Evolutionary conservation across 2,797 vertebrate genomes (phyloP).

Genomic region (Microctenopoma lineatum): DNA sequence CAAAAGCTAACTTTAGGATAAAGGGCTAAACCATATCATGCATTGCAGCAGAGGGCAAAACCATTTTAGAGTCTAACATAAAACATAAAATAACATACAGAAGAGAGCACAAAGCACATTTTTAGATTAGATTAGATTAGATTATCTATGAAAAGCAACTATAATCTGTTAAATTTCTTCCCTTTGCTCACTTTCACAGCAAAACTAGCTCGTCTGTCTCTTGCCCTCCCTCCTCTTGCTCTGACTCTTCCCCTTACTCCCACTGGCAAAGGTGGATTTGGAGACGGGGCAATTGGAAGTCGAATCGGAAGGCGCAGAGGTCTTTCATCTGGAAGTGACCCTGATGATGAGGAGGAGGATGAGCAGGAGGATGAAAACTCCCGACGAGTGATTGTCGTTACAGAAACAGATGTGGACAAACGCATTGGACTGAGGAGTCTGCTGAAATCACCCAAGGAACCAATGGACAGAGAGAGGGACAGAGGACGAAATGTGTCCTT

Average conservation of each 20-base stretch:
- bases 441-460: slow-evolving; percentile 91
- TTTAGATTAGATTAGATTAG: too few species aligned
- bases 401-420: slow-evolving; percentile 91
- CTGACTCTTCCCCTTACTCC: slow-evolving; percentile 87
- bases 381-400: slow-evolving; percentile 89
- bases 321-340: slow-evolving; percentile 79
- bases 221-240: slow-evolving; percentile 91
- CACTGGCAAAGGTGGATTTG: slow-evolving; percentile 85
- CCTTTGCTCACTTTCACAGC: slow-evolving; percentile 69
- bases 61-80: too few species aligned
- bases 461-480: slow-evolving; percentile 88
- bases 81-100: too few species aligned
- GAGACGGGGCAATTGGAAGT: slow-evolving; percentile 84
- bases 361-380: slow-evolving; percentile 85
- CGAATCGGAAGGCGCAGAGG: slow-evolving; percentile 84
- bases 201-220: slow-evolving; percentile 91
- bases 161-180: not conserved
- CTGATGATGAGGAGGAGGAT: slow-evolving; percentile 84
- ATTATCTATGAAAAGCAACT: too few species aligned
- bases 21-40: too few species aligned
- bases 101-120: too few species aligned
- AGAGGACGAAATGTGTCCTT: slow-evolving; percentile 93
- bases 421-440: slow-evolving; percentile 90
- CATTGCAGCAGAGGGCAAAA: too few species aligned
- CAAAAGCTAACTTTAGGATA: too few species aligned